These are phyloP conservation scores for Elymnias hypermnestra DNA, from an alignment of 1,140 invertebrate genomes.

Conservation along the genomic window DNA sequence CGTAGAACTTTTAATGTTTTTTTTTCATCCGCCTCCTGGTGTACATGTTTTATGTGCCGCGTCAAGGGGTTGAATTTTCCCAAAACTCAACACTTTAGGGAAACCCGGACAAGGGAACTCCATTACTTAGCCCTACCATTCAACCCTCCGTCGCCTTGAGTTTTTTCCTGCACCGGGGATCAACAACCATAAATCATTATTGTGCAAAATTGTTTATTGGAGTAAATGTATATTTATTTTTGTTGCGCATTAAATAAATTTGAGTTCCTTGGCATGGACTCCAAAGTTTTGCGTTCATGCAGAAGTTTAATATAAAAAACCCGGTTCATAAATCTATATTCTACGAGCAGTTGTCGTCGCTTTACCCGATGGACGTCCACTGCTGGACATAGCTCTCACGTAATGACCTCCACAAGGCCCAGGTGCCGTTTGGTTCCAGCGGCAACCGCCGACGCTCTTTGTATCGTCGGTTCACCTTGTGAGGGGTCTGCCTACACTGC, in stretches of 20 bases:
- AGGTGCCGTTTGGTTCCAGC: too few relatives aligned
- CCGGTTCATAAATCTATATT: too few relatives aligned
- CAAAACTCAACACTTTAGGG: constrained; percentile 45
- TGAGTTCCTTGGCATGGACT: too few relatives aligned
- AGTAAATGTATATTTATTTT: constrained; percentile 5
- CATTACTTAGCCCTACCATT: constrained; percentile 40
- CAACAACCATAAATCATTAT: constrained; percentile 40
- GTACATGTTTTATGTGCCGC: constrained; percentile 39
- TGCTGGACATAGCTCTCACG: too few relatives aligned
- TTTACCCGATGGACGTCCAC: too few relatives aligned
- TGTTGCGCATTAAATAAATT: not conserved
- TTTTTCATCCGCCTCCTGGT: constrained; percentile 16
- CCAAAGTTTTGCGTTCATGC: too few relatives aligned
- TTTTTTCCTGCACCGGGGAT: constrained; percentile 38
- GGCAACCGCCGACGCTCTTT: too few relatives aligned
- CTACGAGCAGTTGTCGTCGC: too few relatives aligned
- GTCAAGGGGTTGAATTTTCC: constrained; percentile 48
- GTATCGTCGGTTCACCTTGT: too few relatives aligned
- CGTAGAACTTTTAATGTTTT: constrained; percentile 4
- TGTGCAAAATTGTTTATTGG: constrained; percentile 20
- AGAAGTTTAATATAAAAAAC: too few relatives aligned
- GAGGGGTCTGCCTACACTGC: too few relatives aligned
- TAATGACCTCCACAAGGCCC: too few relatives aligned
- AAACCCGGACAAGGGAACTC: constrained; percentile 50
- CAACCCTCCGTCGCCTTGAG: constrained; percentile 22